These are phyloP conservation scores for Chionis minor DNA, from an alignment of 2,113 vertebrate species.

Conservation along the genomic window DNA sequence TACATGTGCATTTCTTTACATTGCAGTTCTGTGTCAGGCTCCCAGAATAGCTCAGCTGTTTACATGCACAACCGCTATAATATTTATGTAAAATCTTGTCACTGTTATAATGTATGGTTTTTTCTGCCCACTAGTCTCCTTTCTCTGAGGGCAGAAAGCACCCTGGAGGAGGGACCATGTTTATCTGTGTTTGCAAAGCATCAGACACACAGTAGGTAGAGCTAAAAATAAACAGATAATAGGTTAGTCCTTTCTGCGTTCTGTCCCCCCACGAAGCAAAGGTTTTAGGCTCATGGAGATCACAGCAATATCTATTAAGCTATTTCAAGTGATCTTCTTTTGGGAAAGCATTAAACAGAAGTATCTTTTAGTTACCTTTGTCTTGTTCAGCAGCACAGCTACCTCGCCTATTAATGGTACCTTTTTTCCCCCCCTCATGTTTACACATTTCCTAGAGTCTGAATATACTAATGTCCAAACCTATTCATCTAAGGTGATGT, in stretches of 20 bases:
- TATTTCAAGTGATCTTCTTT: not conserved
- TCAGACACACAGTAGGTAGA: not conserved
- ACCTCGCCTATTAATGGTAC: not conserved
- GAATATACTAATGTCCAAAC: not conserved
- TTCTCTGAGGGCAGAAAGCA: not conserved
- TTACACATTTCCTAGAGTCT: not conserved
- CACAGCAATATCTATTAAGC: not conserved
- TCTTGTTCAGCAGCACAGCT: not conserved
- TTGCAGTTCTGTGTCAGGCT: not conserved
- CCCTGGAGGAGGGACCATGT: not conserved
- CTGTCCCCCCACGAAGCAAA: not conserved
- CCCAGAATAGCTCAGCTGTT: not conserved
- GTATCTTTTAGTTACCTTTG: not conserved
- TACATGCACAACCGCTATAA: not conserved
- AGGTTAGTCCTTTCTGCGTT: not conserved
- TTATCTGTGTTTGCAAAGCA: not conserved
- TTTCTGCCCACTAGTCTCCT: not conserved
- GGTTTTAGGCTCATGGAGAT: not conserved
- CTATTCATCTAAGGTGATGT: not conserved
- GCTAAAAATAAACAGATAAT: not conserved
- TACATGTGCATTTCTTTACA: not conserved
- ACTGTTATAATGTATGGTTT: not conserved
- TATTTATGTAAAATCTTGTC: not conserved
- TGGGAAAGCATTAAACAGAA: not conserved
- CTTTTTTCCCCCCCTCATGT: not conserved